These are phyloP conservation scores for Paracentrotus lividus DNA, from an alignment of 53 echinoderm and acorn worm genomes.

Conservation along the genomic window DNA sequence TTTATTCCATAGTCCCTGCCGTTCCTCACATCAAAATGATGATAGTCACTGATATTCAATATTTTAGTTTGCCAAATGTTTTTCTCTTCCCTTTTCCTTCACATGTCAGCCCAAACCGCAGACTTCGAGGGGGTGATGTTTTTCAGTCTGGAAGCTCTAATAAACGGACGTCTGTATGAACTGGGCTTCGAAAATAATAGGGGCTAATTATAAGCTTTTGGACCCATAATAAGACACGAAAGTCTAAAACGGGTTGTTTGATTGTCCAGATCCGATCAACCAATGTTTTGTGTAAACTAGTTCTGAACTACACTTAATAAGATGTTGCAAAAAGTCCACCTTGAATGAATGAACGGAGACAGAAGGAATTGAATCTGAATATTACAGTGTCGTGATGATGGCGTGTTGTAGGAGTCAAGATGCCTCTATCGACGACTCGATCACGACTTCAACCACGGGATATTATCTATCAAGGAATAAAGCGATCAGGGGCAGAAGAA, in stretches of 20 bases:
- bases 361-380: not conserved
- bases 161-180: not conserved
- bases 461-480: not conserved
- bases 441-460: slow-evolving; percentile 13
- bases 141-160: not conserved
- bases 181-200: not conserved
- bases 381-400: not conserved
- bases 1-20: too few species aligned
- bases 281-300: too few species aligned
- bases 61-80: not conserved
- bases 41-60: too few species aligned
- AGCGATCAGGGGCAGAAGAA: not conserved
- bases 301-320: too few species aligned
- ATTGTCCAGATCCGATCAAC: too few species aligned
- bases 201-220: not conserved
- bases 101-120: not conserved
- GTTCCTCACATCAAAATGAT: too few species aligned
- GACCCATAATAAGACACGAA: too few species aligned
- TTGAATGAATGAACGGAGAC: too few species aligned
- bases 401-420: not conserved
- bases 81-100: not conserved
- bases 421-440: not conserved
- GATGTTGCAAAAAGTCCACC: too few species aligned
- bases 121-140: not conserved
- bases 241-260: not conserved